Evolutionary conservation across 2,113 vertebrate species (phyloP), one percentile per base, ranked within the genome.

Genomic region (Loxodonta africana): DNA sequence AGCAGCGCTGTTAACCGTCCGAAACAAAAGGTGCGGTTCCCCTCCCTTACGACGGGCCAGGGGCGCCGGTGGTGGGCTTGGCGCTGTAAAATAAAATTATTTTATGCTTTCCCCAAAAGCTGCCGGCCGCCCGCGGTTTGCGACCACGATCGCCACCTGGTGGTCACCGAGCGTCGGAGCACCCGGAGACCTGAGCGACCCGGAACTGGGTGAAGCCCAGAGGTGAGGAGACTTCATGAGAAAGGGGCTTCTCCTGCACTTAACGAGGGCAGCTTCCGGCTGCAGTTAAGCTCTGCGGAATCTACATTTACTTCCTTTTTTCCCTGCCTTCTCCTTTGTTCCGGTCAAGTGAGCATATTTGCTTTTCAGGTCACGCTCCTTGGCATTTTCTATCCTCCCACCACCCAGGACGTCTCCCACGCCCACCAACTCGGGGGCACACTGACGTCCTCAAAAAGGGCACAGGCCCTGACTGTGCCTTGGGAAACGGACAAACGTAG

Each of bases 201-300:
- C 26, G 1, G 6, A 5, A 18, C 51, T 0, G 10, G 76, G 48
- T 25, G 37, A 60, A n/a, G 48, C 26, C 48, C 6, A 4, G 33
- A 7, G 65, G 10, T 14, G 30, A 37, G 1, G 1, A 21, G 51
- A 23, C 28, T 48, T 37, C 14, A 0, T 0, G 6, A 25, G 25
- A n/a, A 28, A 14, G 9, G 62, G 10, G 6, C 17, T 51, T 17
- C 8, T 41, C 14, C 53, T 8, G 37, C 63, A 21, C 37, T 23
- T 48, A 0, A 17, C 3, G n/a, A 7, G 26, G 5, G 12, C 20
- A 11, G 26, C 6, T 46, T 80, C 48, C 5, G 5, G n/a, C 18
- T 4, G 10, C 51, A 8, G 53, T 3, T 4, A 17, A 71, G 62
- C 20, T 57, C 37, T 6, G 12, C 1, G 11, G 26, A 33, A 1